Evolutionary conservation across 30 jellyfish, hydroid and myxozoan genomes (phyloP), one percentile per base, ranked within the genome.

Genomic region (Turritopsis dohrnii): DNA sequence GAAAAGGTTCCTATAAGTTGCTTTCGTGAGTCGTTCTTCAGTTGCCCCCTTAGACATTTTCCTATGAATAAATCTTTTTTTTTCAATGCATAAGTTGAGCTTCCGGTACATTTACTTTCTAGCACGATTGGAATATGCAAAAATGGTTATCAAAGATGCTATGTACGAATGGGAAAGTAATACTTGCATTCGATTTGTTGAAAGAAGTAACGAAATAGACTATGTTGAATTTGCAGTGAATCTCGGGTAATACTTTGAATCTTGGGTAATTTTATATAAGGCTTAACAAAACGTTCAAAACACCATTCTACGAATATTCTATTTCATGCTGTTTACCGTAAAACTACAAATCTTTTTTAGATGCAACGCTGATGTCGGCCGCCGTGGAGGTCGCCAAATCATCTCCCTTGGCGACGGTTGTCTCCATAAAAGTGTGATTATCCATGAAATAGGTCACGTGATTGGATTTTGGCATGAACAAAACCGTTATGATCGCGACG

Each of bases 381-480:
- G 93, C 27, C 80, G 83, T 26, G 89, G 90, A 53, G 99, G 99
- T 60, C 83, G 83, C 28, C 99, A 94, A 74, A 94, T 94, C 84
- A 84, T 88, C 18, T 88, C 96, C 20, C 88, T 94, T 4, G 99
- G 99, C 1, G 99, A 94, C 54, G 99, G 99, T 8, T 94, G 99
- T 79, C 72, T 94, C 28, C 95, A 88, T 85, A 88, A 83, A 69
- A 60, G 95, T 71, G 99, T 94, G n/a, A 94, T 94, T 8, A 88
- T 94, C 13, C 99, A 94, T 71, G 99, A 94, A 76, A 88, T 94
- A 8, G 99, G 99, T 13, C 99, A 94, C 84, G 90, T 94, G 72
- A 85, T 94, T 52, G 99, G 99, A 0, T 94, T 94, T 52, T 94
- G 99, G 99, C 99, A 94, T 81, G 99, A 94, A 53, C 99, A 94